These are phyloP conservation scores for Stichopus horrens DNA, from an alignment of 53 echinoderm and acorn worm species.

Conservation along the genomic window DNA sequence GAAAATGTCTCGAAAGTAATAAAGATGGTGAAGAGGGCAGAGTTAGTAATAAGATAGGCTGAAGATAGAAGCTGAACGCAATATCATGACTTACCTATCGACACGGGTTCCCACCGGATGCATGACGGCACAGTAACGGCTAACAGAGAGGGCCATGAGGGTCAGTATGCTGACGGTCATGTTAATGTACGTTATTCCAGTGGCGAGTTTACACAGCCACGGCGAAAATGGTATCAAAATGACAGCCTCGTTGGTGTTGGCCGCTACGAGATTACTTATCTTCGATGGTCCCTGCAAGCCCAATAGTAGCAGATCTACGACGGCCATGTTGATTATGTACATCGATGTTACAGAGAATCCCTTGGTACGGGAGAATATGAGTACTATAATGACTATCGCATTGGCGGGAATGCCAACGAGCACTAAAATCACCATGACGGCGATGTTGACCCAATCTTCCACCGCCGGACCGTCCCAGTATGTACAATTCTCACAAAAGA, in stretches of 20 bases:
- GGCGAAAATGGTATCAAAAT: not conserved
- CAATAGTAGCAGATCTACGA: slow-evolving; percentile 70
- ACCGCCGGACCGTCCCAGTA: not conserved
- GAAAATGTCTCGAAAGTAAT: no score
- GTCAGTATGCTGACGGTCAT: slow-evolving; percentile 82
- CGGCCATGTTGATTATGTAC: slow-evolving; percentile 73
- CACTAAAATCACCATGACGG: slow-evolving; percentile 15
- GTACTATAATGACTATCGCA: slow-evolving; percentile 74
- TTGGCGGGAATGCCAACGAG: slow-evolving; percentile 72
- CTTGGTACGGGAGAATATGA: slow-evolving; percentile 61
- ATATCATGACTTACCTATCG: slow-evolving; percentile 60
- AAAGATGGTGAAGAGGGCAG: no score
- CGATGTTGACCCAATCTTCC: not conserved
- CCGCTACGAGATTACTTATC: slow-evolving; percentile 42
- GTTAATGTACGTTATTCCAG: slow-evolving; percentile 63
- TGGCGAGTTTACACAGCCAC: slow-evolving; percentile 58
- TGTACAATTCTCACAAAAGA: not conserved
- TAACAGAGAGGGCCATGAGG: slow-evolving; percentile 73
- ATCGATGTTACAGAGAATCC: slow-evolving; percentile 69
- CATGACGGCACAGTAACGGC: slow-evolving; percentile 88
- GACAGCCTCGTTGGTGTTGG: not conserved
- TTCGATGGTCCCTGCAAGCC: slow-evolving; percentile 59
- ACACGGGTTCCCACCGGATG: slow-evolving; percentile 72
- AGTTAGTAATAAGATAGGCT: no score
- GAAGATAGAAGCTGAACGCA: no score